Percentiles rank a stretch among this genome's conserved stretches.
phyloP scores from a whole-genome alignment of 2,797 vertebrate genomes.

The Phoeniculus purpureus region DNA sequence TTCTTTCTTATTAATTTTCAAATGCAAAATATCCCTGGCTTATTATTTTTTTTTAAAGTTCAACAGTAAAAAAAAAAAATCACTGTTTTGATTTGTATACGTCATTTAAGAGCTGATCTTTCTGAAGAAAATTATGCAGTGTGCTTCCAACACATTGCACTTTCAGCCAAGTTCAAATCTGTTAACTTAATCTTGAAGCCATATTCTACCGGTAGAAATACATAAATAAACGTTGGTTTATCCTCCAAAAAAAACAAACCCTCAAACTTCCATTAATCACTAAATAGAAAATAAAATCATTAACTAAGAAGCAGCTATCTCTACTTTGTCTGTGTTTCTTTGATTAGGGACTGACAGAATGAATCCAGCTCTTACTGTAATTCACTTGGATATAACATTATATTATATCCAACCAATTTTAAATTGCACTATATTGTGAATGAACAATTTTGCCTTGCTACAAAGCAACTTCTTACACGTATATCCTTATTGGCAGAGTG shows the following conservation, averaged over 20 bases:
- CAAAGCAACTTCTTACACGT: not conserved
- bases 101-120: not conserved
- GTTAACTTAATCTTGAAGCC: not conserved
- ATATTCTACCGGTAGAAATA: not conserved
- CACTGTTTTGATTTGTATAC: not conserved
- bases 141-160: not conserved
- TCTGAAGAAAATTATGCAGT: not conserved
- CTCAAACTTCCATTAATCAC: not conserved
- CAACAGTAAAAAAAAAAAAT: not conserved
- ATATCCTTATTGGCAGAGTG: slow-evolving; percentile 69
- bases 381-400: not conserved
- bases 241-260: not conserved
- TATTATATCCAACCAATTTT: not conserved
- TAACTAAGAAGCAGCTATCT: not conserved
- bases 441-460: not conserved
- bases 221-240: not conserved
- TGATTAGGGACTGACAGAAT: slow-evolving; percentile 48
- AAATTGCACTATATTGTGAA: not conserved
- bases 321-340: not conserved
- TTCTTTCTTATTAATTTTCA: not conserved
- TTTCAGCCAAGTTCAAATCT: not conserved
- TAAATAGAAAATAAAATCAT: not conserved
- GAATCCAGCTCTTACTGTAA: not conserved
- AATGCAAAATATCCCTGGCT: not conserved
- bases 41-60: not conserved